Evolutionary conservation across 2,888 invertebrate species (phyloP), one percentile per base, ranked within the genome.

Genomic region (Hydropsyche betteni): DNA sequence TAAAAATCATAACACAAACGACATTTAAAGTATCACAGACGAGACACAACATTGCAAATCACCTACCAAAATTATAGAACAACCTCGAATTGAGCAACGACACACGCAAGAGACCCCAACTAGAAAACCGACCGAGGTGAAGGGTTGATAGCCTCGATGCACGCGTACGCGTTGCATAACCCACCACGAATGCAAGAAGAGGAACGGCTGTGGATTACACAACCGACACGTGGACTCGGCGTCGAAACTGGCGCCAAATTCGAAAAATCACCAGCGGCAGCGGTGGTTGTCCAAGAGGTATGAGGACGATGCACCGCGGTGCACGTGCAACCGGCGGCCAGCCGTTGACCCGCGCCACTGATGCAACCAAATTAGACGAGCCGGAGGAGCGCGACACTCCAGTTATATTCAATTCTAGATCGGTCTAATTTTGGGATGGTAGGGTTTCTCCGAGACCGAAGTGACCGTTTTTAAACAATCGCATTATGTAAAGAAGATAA

Each of bases 341-440:
- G 70, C 58, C 75, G 75, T 75, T 75, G 75, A 75, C 75, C 77
- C 61, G 73, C 4, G 38, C 52, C 69, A 34, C 53, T 74, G 75
- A 68, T 77, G 74, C 74, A 77, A 74, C 75, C 55, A 68, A 77
- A 74, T 77, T 77, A 77, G 74, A 64, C 64, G 34, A 64, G 34
- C 12, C 34, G 16, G 55, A 55, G 55, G 5, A n/a, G 5, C 8
- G 55, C 55, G 55, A 55, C 55, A 55, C 55, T 55, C 16, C 55
- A 44, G 44, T 10, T 8, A 8, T 10, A 44, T 10, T 44, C 44
- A 10, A 24, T 24, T 24, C 24, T 24, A 24, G 24, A 24, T 24
- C 24, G 24, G 2, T 24, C 24, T 24, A 24, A 24, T 24, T 24
- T 24, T 2, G 24, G 24, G 24, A 24, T 24, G 24, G 24, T 24